Evolutionary conservation across 2,888 invertebrate genomes (phyloP).

Genomic region (Crematogaster levior): DNA sequence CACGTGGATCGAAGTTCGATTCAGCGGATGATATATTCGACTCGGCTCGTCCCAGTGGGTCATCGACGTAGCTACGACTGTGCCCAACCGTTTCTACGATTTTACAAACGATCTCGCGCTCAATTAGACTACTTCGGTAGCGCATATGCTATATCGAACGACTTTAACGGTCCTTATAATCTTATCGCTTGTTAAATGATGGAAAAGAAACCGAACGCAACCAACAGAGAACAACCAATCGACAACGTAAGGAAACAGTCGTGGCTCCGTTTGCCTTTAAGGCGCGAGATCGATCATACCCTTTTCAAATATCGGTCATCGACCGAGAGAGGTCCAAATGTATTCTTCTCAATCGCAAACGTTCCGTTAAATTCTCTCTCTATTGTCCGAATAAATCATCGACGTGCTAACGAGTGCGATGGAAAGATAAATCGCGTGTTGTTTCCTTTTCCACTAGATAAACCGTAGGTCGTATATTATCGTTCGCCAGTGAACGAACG

Average conservation of each 20-base stretch:
- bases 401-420: constrained; percentile 42
- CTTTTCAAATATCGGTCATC: constrained; percentile 68
- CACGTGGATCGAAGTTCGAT: not conserved
- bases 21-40: not conserved
- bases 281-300: constrained; percentile 66
- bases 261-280: constrained; percentile 63
- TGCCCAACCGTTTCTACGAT: constrained; percentile 1
- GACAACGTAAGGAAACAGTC: constrained; percentile 64
- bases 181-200: constrained; percentile 62
- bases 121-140: constrained; percentile 47
- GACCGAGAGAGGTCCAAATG: constrained; percentile 57
- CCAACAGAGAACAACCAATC: constrained; percentile 60
- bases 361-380: constrained; percentile 20
- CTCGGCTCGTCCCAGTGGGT: not conserved
- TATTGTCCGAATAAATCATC: constrained; percentile 50
- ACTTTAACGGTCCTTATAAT: constrained; percentile 67
- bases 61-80: not conserved
- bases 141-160: constrained; percentile 9
- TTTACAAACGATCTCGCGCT: constrained; percentile 40
- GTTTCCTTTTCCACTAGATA: not conserved
- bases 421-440: constrained; percentile 36
- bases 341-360: constrained; percentile 43
- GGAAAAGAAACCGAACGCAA: constrained; percentile 52
- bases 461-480: constrained; percentile 7
- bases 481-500: not conserved